Evolutionary conservation across 2,797 vertebrate species (phyloP), one percentile per base, ranked within the genome.

Genomic region (Pangasius macronema): DNA sequence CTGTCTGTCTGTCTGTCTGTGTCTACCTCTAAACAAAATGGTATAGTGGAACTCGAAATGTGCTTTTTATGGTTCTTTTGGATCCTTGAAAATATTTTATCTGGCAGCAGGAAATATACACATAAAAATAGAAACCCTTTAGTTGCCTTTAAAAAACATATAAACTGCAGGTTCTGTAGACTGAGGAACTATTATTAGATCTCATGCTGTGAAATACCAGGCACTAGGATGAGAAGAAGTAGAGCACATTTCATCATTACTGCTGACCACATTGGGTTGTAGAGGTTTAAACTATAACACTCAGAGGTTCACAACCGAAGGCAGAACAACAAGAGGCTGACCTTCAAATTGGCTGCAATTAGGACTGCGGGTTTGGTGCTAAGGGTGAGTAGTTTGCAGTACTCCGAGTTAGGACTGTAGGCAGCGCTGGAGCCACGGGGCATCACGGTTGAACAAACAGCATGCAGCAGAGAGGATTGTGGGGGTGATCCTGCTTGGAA

Each of bases 391-490:
- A 75, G 67, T 57, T 82, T 81, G 86, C 30, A 85, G 27, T 33
- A 53, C 33, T 80, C 72, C 30, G 77, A 70, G 68, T 86, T 81
- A 46, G 59, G 39, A 18, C 77, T 67, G 55, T 39, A 59, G 53
- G 77, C 76, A 88, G 65, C 59, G 81, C 84, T 67, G 53, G 89
- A 87, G 82, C 87, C 67, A 67, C 3, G 68, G 33, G 82, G 61
- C 70, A 86, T 82, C 76, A 67, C 30, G 89, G 88, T 84, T 85
- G 72, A 85, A 63, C 85, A 65, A 65, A 79, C 81, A 88, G 87
- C 65, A 46, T 59, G 79, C 65, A 81, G 86, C 84, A 88, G 77
- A 90, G 82, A 72, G 88, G 88, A 90, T 87, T 90, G 89, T 90
- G 91, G 88, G 86, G 88, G 76, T 87, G 67, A 88, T 86, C 85